Evolutionary conservation across 2,113 vertebrate species (phyloP), one percentile per base, ranked within the genome.

Genomic region (Phaethon lepturus): DNA sequence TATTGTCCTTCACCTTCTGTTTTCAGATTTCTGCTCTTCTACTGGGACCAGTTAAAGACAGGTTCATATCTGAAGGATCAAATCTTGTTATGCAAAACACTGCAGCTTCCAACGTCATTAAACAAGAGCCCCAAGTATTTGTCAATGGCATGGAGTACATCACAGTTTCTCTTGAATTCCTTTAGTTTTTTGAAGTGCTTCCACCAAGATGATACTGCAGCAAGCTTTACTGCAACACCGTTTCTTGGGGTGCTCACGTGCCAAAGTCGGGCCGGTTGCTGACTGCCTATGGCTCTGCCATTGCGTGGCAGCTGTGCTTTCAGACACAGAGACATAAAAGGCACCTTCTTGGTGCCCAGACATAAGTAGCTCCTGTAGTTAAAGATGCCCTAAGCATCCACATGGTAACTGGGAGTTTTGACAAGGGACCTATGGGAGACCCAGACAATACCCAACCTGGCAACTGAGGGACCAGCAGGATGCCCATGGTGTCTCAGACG

Each of bases 201-300:
- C 60, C 6, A 1, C 17, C 22, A 71, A 69, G 38, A 35, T 19
- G 18, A 23, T 55, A 40, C 50, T 40, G 23, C 26, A 69, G 26
- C 18, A 63, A 84, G 7, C 10, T 56, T 71, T 42, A 42, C 5
- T 1, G 1, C 1, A 2, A 28, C 2, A 3, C 20, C 18, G 16
- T 75, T 84, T 87, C 28, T 64, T 42, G 42, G 31, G 33, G n/a
- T 56, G 17, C 26, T 91, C 18, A 17, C 0, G 0, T 38, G 60
- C 38, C 60, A 53, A 73, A 25, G 2, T 26, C 2, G 3, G 52
- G 15, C 15, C 3, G 1, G 20, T 59, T 50, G 33, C 33, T 77
- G 49, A 50, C 42, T 77, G 55, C 28, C 44, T 35, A 9, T 8
- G 31, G 60, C 17, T 73, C 62, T 62, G 10, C 18, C 23, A 12